Percentiles rank a stretch among this genome's conserved stretches.
These are phyloP conservation scores for Drosophila azteca DNA, from an alignment of 1,140 invertebrate species.

Conservation along the genomic window DNA sequence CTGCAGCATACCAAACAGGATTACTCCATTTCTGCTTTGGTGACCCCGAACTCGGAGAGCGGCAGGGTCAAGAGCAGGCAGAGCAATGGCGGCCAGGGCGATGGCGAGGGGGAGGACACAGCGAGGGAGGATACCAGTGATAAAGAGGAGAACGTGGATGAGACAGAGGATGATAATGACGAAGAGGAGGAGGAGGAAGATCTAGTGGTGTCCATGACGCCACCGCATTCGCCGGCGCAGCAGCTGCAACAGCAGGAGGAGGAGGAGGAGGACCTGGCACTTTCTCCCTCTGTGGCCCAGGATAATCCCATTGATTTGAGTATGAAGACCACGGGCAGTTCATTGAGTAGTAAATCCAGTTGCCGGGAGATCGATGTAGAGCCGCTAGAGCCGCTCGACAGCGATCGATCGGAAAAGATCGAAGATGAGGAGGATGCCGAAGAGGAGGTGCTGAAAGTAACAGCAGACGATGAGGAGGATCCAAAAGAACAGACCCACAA, in stretches of 20 bases:
- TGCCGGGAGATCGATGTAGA: constrained; percentile 52
- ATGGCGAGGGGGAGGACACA: constrained; percentile 47
- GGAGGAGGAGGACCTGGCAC: background rate
- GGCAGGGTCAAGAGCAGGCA: constrained; percentile 69
- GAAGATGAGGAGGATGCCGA: constrained; percentile 56
- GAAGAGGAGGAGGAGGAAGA: constrained; percentile 62
- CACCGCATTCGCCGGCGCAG: constrained; percentile 71
- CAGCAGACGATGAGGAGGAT: constrained; percentile 74
- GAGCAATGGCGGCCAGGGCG: constrained; percentile 60
- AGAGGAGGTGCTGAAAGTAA: constrained; percentile 69
- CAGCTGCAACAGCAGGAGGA: constrained; percentile 13
- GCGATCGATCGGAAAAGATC: background rate
- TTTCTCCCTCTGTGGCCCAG: constrained; percentile 81
- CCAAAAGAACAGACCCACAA: constrained; percentile 60
- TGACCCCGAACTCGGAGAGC: constrained; percentile 80
- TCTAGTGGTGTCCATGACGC: constrained; percentile 83
- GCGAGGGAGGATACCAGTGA: constrained; percentile 23
- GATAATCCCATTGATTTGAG: constrained; percentile 93
- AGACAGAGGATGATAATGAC: constrained; percentile 3
- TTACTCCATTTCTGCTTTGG: constrained; percentile 75
- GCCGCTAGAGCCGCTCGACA: background rate
- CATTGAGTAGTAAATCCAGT: constrained; percentile 71
- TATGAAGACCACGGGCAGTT: constrained; percentile 86
- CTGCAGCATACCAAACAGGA: constrained; percentile 64
- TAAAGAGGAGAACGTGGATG: constrained; percentile 11